Base-by-base conservation (phyloP, 2,113 vertebrate species). In the Carettochelys insculpta region DNA sequence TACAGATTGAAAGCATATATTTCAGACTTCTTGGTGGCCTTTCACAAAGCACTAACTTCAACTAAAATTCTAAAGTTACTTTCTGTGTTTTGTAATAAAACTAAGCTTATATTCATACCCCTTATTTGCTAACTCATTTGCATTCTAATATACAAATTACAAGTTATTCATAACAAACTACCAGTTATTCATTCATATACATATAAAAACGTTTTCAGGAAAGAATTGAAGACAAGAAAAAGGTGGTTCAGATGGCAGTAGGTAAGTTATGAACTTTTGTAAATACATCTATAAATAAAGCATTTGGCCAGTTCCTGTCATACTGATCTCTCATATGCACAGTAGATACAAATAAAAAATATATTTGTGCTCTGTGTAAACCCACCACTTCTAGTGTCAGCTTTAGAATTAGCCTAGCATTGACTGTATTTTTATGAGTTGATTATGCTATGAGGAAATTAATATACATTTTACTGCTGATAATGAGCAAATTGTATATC, bases 171-270 rank as follows among this genome's bases (percentile, higher is more conserved):
- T 58, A 90, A 47, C 76, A 77, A 86, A n/a, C 43, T 71, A 75
- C 3, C 11, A 45, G 8, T 94, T 52, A 76, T 31, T 89, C 5
- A 53, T 80, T 82, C 48, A 54, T 80, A 27, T 77, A 48, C 76
- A 52, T 82, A 2, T 38, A 48, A 71, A 12, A 81, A 81, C 93
- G 4, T 88, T 98, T 96, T 77, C 53, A 99, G 99, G 99, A 99
- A 92, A 98, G 99, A 90, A 99, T 98, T 24, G 99, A 99, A 50
- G 99, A 99, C 86, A 99, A 99, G 97, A 99, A 98, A 92, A 99
- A 99, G 96, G 98, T 99, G 43, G 98, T 98, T 92, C 98, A 99
- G 94, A 95, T 99, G 98, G 98, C 98, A 94, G 98, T 98, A 96
- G 99, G 99, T 99, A 96, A 96, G 97, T 73, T 12, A 12, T 22